Base-by-base conservation (phyloP, 2,113 vertebrate species). In the Hiodon alosoides region DNA sequence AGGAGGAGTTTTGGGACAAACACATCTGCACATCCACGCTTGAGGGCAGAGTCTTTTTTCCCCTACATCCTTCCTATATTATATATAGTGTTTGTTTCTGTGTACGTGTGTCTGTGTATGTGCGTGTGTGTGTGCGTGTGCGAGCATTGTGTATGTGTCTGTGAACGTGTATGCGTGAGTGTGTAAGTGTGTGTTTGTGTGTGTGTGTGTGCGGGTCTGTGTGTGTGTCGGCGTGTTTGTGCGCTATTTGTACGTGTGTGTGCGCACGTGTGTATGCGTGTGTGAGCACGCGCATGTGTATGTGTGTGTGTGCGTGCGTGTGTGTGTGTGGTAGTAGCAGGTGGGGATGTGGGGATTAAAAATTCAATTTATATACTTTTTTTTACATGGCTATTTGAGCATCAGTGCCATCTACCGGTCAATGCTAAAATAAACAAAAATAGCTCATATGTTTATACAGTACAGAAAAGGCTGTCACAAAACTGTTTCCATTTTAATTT, bases 401-500 rank as follows among this genome's bases (percentile, higher is more conserved):
- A 85, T 90, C 85, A 90, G 85, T 90, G 91, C 90, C 91, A 91
- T 87, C 91, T 91, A 86, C 87, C 90, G 91, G 89, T 73, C 75
- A 79, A 53, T 46, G 3, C 8, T 77, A 69, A 17, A 80, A 52
- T 31, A 3, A n/a, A 77, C 65, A 14, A 46, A 59, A 48, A 69
- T 62, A 79, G 66, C 76, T n/a, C 64, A 51, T 13, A 53, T 46
- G 55, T 17, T 17, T 47, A 52, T 74, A 4, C 54, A 50, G 53
- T 17, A 31, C 52, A 7, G n/a, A 46, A 73, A 14, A 11, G 47
- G 31, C 61, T 53, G 9, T 11, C 60, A 48, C 50, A 74, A 59
- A 74, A 51, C 14, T n/a, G 16, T 50, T 0, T 31, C 51, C 9
- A 66, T 47, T 14, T 4, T 48, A 11, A 67, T 67, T 67, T 67